Evolutionary conservation across 1,140 invertebrate species (phyloP).

Genomic region (Cyclina sinensis): DNA sequence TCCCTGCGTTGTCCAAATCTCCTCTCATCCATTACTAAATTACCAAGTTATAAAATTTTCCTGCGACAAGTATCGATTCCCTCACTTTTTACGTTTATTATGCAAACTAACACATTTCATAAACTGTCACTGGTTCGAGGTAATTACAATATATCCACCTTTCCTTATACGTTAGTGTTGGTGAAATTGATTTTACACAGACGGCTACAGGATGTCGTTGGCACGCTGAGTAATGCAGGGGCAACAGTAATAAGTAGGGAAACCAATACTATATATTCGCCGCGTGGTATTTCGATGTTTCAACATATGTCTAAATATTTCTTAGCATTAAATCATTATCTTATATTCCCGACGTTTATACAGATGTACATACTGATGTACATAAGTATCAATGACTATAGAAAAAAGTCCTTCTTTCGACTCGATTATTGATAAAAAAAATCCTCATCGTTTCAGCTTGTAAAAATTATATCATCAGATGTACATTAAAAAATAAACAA

Average conservation of each 20-base stretch:
- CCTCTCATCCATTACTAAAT: not conserved
- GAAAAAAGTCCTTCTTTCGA: too few species aligned
- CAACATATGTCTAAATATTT: too few species aligned
- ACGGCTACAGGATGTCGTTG: not conserved
- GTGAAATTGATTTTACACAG: constrained; percentile 32
- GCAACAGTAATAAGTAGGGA: not conserved
- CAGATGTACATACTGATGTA: too few species aligned
- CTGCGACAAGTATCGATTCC: not conserved
- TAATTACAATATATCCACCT: constrained; percentile 29
- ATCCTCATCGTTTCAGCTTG: too few species aligned
- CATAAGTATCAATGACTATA: too few species aligned
- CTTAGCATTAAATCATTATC: too few species aligned
- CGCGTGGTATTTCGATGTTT: too few species aligned
- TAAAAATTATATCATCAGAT: too few species aligned
- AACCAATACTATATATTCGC: not conserved
- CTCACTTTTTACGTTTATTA: not conserved
- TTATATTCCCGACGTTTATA: too few species aligned
- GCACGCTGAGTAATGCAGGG: not conserved
- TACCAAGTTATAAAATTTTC: constrained; percentile 23
- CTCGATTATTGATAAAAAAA: too few species aligned
- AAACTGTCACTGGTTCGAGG: not conserved
- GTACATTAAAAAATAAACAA: too few species aligned
- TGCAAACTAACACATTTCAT: constrained; percentile 24
- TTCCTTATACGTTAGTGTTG: constrained; percentile 6
- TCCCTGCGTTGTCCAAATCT: not conserved